phyloP scores from a whole-genome alignment of 2,797 vertebrate species.

The Sebastes elongatus region DNA sequence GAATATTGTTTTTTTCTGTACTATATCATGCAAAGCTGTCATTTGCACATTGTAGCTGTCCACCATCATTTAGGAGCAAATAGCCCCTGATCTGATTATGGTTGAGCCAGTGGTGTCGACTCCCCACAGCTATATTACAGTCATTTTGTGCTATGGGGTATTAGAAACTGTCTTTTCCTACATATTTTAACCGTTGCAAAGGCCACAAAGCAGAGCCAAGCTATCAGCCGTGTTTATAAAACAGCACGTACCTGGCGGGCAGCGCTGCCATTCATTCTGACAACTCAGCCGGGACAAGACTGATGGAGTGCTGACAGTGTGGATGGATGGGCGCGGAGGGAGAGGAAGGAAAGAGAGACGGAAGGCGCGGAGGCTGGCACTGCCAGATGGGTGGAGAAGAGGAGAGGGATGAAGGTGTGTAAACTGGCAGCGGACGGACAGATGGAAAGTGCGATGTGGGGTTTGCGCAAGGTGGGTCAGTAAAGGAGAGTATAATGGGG shows the following conservation, averaged over 20 bases:
- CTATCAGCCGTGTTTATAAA: conserved; percentile 59
- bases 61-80: not conserved
- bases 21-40: not conserved
- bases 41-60: not conserved
- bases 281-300: conserved; percentile 56
- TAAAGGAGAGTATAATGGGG: conserved; percentile 76
- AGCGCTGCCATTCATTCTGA: conserved; percentile 56
- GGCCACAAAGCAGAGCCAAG: conserved; percentile 53
- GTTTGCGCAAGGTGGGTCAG: conserved; percentile 58
- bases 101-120: not conserved
- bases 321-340: conserved; percentile 58
- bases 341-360: conserved; percentile 63
- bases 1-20: not conserved
- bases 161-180: not conserved
- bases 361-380: conserved; percentile 53
- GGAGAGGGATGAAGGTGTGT: conserved; percentile 52
- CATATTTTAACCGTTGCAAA: conserved; percentile 5
- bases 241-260: conserved; percentile 59
- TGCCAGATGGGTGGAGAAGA: conserved; percentile 33
- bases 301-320: conserved; percentile 71
- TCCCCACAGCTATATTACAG: not conserved
- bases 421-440: conserved; percentile 57
- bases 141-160: not conserved
- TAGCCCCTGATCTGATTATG: not conserved
- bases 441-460: conserved; percentile 58